These are phyloP conservation scores for Ptychadena robeensis DNA, from an alignment of 2,797 vertebrate species.

Conservation along the genomic window DNA sequence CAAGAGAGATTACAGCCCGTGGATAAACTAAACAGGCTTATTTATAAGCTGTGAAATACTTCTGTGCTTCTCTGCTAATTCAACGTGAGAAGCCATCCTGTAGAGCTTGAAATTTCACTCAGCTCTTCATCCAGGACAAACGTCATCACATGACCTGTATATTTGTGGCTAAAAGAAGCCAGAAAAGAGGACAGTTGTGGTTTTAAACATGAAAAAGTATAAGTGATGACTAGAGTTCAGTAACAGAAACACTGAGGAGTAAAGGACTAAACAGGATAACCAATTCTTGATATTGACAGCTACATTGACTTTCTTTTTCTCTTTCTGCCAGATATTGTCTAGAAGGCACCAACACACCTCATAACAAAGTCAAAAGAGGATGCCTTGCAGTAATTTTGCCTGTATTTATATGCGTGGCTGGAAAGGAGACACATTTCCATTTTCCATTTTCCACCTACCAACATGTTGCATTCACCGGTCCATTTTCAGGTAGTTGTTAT, in stretches of 20 bases:
- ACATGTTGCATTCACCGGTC: too few relatives aligned
- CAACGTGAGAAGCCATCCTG: constrained; percentile 50
- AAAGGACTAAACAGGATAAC: neutral
- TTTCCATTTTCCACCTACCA: too few relatives aligned
- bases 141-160: constrained; percentile 7
- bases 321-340: too few relatives aligned
- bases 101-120: constrained; percentile 44
- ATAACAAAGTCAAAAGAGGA: too few relatives aligned
- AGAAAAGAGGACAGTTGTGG: neutral
- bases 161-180: neutral
- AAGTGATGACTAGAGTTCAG: neutral
- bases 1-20: constrained; percentile 55
- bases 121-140: constrained; percentile 2
- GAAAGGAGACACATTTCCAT: too few relatives aligned
- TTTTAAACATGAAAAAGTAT: neutral
- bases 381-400: too few relatives aligned
- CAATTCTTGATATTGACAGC: neutral
- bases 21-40: constrained; percentile 59
- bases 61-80: constrained; percentile 56
- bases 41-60: constrained; percentile 55
- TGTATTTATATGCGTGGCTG: too few relatives aligned
- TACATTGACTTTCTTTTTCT: too few relatives aligned
- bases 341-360: too few relatives aligned
- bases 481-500: too few relatives aligned
- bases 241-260: neutral